phyloP scores from a whole-genome alignment of 2,888 invertebrate species.

The Cantharis flavilabris region DNA sequence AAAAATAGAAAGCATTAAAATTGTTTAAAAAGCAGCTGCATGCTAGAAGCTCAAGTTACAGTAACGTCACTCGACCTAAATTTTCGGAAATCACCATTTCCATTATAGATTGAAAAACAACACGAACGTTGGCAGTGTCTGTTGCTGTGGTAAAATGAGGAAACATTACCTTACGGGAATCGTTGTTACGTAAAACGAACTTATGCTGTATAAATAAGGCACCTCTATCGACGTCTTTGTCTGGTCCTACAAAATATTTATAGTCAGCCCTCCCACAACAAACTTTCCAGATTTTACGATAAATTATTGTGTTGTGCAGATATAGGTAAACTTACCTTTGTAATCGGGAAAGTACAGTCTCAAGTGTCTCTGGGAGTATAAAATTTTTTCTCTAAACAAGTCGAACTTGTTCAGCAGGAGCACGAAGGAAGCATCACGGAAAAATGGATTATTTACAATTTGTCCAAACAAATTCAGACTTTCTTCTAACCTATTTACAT shows the following conservation, averaged over 20 bases:
- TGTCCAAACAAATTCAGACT: slow-evolving; percentile 67
- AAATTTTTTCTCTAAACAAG: slow-evolving; percentile 67
- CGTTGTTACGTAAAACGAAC: slow-evolving; percentile 62
- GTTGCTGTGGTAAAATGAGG: slow-evolving; percentile 71
- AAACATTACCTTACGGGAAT: slow-evolving; percentile 63
- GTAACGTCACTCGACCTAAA: slow-evolving; percentile 61
- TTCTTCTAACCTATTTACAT: slow-evolving; percentile 66
- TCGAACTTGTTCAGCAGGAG: slow-evolving; percentile 69
- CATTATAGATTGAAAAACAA: slow-evolving; percentile 69
- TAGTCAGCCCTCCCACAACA: too few relatives aligned
- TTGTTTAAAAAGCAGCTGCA: background rate
- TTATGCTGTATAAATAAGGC: slow-evolving; percentile 67
- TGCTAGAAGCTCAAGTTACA: slow-evolving; percentile 44
- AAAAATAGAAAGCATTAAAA: background rate
- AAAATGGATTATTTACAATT: slow-evolving; percentile 68
- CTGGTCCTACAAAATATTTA: slow-evolving; percentile 56
- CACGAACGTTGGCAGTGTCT: slow-evolving; percentile 68
- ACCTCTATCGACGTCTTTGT: slow-evolving; percentile 65
- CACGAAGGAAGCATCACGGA: slow-evolving; percentile 65
- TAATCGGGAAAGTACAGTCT: slow-evolving; percentile 65
- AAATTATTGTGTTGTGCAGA: too few relatives aligned
- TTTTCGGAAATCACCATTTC: slow-evolving; percentile 68
- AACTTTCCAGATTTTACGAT: too few relatives aligned
- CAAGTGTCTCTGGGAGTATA: slow-evolving; percentile 65
- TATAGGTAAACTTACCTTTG: slow-evolving; percentile 50